Conservation (phyloP, 2,113 vertebrate species). For the Oreotragus oreotragus region DNA sequence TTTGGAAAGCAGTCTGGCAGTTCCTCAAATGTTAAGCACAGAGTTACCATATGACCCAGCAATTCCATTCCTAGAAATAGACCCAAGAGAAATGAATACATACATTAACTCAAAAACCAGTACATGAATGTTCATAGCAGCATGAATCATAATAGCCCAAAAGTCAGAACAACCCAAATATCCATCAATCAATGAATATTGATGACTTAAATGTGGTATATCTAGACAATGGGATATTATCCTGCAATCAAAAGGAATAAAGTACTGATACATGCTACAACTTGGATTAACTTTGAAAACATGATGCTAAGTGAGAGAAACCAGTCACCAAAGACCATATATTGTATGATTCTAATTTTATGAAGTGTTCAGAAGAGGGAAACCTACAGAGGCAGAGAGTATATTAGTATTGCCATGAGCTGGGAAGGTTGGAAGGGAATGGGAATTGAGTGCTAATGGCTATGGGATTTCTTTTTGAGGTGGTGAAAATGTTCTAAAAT, state of each 20-base stretch:
- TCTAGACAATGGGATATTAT: not conserved
- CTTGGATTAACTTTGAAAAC: not conserved
- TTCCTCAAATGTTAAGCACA: not conserved
- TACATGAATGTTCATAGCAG: not conserved
- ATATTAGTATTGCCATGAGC: not conserved
- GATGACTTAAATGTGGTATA: not conserved
- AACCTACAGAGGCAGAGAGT: not conserved
- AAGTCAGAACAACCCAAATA: not conserved
- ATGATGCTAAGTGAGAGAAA: not conserved
- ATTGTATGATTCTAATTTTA: slow-evolving; percentile 1
- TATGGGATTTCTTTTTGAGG: not conserved
- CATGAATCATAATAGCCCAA: not conserved
- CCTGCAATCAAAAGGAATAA: not conserved
- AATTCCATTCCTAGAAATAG: not conserved
- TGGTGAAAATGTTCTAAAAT: slow-evolving; percentile 21
- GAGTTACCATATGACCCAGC: not conserved
- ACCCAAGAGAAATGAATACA: not conserved
- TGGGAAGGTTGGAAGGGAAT: not conserved
- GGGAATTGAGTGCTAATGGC: not conserved
- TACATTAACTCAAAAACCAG: not conserved
- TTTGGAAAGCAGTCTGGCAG: not conserved
- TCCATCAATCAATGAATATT: not conserved
- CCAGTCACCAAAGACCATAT: not conserved
- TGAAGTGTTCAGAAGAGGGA: not conserved
- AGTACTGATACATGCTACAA: not conserved